Percentiles rank a stretch among this genome's conserved stretches.
phyloP scores from a whole-genome alignment of 2,113 vertebrate genomes.

The Progne subis region DNA sequence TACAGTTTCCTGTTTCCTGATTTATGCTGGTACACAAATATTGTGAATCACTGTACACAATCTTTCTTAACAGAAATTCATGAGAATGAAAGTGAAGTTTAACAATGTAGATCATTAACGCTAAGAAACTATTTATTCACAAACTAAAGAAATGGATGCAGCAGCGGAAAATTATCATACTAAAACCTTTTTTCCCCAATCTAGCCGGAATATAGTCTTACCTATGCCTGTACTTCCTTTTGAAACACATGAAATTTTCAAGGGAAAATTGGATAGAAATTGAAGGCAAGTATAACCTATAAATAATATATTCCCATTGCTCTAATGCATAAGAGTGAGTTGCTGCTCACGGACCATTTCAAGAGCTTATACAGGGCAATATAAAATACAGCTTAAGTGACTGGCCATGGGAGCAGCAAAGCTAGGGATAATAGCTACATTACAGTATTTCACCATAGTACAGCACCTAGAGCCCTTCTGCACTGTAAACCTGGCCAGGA shows the following conservation, averaged over 20 bases:
- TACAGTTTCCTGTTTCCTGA: neutral
- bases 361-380: neutral
- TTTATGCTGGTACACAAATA: neutral
- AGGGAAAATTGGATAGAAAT: neutral
- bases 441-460: neutral
- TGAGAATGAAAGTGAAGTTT: neutral
- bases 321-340: neutral
- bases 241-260: conserved; percentile 5
- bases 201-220: neutral
- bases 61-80: neutral
- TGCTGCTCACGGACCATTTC: fast-evolving
- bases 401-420: neutral
- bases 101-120: neutral
- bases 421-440: neutral
- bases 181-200: neutral
- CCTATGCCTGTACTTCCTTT: neutral
- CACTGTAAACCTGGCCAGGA: fast-evolving
- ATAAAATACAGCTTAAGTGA: neutral
- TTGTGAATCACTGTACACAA: neutral
- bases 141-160: neutral
- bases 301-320: conserved; percentile 1
- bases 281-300: neutral
- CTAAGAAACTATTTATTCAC: neutral
- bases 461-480: neutral
- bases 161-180: neutral